A percentile compares a stretch with the other conserved stretches of the same genome.
Evolutionary conservation across 2,113 vertebrate genomes (phyloP).

Genomic region (Brachypteracias leptosomus): DNA sequence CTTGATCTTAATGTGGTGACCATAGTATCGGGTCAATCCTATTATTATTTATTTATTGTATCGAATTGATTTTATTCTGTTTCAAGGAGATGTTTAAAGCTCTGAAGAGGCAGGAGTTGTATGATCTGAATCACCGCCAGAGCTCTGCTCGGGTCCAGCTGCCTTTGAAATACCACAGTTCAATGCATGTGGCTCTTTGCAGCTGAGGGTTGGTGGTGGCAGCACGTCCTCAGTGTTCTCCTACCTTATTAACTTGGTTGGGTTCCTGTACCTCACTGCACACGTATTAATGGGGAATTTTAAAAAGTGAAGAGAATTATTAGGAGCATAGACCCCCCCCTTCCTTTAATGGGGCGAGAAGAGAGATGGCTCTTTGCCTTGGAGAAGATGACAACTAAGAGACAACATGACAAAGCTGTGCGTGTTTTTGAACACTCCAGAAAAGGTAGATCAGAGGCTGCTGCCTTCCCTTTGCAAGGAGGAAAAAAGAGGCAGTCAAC

Average conservation of each 20-base stretch:
- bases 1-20: neutral
- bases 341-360: neutral
- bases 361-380: conserved; percentile 20
- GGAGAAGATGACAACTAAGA: conserved; percentile 10
- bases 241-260: neutral
- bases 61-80: conserved; percentile 4
- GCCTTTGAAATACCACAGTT: neutral
- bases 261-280: neutral
- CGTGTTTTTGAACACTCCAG: neutral
- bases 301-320: neutral
- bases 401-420: conserved; percentile 24
- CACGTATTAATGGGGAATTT: neutral
- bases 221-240: neutral
- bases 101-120: neutral
- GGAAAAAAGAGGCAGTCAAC: neutral
- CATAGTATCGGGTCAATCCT: neutral
- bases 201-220: neutral
- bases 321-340: neutral
- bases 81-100: neutral
- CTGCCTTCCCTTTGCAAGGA: neutral
- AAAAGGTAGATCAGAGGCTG: conserved; percentile 48
- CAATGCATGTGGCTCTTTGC: neutral
- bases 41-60: neutral
- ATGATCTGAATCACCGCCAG: neutral
- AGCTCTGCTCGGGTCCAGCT: neutral